phyloP scores from a whole-genome alignment of 2,797 vertebrate genomes.

The Brachyrhaphis roseni region DNA sequence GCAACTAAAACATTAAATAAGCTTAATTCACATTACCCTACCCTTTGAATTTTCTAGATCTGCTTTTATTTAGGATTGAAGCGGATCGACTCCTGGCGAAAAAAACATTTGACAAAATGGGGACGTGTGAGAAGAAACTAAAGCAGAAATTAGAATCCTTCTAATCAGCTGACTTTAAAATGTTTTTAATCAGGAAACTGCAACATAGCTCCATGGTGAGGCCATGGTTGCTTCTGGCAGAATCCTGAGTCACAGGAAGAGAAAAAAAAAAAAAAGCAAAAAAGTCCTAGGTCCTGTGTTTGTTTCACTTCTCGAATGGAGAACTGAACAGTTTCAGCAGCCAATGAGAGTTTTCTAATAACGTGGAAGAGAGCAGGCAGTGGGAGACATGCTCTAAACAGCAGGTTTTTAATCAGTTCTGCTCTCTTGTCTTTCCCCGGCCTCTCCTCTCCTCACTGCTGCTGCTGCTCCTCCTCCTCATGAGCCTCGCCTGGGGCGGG shows the following conservation, averaged over 20 bases:
- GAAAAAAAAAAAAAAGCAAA: conserved; percentile 21
- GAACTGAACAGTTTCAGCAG: conserved; percentile 46
- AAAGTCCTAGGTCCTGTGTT: conserved; percentile 1
- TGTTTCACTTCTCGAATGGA: conserved; percentile 40
- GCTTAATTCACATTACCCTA: conserved; percentile 21
- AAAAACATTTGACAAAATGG: conserved; percentile 8
- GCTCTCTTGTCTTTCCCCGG: conserved; percentile 43
- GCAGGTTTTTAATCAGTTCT: conserved; percentile 39
- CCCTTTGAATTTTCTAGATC: conserved; percentile 13
- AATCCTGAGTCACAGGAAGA: conserved; percentile 73
- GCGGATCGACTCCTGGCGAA: conserved; percentile 28
- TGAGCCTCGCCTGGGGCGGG: conserved; percentile 38
- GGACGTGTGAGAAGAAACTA: conserved; percentile 42
- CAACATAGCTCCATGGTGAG: conserved; percentile 40
- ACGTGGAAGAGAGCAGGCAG: conserved; percentile 38
- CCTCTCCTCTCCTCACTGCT: conserved; percentile 25
- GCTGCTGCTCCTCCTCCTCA: conserved; percentile 58
- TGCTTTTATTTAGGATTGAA: conserved; percentile 37
- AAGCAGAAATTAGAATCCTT: conserved; percentile 45
- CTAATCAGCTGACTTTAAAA: conserved; percentile 39
- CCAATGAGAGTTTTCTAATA: conserved; percentile 22
- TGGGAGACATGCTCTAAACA: conserved; percentile 29
- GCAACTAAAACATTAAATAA: conserved; percentile 26
- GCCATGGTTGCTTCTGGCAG: conserved; percentile 53
- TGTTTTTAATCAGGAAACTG: conserved; percentile 41